Evolutionary conservation across 2,888 invertebrate species (phyloP), one percentile per base, ranked within the genome.

Genomic region (Yponomeuta evonymella): DNA sequence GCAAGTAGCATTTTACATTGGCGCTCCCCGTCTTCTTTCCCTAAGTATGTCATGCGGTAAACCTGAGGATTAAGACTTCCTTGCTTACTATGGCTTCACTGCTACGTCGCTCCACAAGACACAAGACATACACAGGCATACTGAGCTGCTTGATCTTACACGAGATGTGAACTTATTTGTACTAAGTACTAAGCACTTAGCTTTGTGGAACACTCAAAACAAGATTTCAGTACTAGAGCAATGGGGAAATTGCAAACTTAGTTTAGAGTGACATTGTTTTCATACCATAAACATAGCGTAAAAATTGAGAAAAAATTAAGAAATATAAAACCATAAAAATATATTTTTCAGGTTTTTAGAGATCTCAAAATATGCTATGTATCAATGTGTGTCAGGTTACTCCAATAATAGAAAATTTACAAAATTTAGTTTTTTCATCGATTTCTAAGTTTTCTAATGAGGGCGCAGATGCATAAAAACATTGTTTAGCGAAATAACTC

Each of bases 1-100:
- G 67, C 48, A 67, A 67, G 65, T 64, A 64, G 64, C 64, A 64
- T 64, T 23, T 30, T 64, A 64, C 64, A 2, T 23, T 30, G 23
- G 64, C 64, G 64, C 29, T 6, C 29, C 66, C 30, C 66, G 15
- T 66, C 30, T 9, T 5, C 51, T 58, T 58, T 66, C 15, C 66
- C 15, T 36, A 66, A 66, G 66, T 36, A 36, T 30, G 66, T 66
- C 66, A 66, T 66, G 66, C 36, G 66, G 33, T 36, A 36, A 66
- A 66, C 10, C 30, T 30, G 66, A 66, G 33, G 36, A 15, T 66
- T 30, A 66, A 66, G 66, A 66, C 66, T 66, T 23, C 64, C 64
- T 64, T 64, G 64, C 29, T 64, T 64, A 29, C 64, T 64, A 29
- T 64, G 64, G 64, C 30, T 64, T 30, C 30, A 23, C 64, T n/a